A percentile compares a stretch with the other conserved stretches of the same genome.
These are phyloP conservation scores for Hyperopisus bebe DNA, from an alignment of 2,113 vertebrate species.

Conservation along the genomic window DNA sequence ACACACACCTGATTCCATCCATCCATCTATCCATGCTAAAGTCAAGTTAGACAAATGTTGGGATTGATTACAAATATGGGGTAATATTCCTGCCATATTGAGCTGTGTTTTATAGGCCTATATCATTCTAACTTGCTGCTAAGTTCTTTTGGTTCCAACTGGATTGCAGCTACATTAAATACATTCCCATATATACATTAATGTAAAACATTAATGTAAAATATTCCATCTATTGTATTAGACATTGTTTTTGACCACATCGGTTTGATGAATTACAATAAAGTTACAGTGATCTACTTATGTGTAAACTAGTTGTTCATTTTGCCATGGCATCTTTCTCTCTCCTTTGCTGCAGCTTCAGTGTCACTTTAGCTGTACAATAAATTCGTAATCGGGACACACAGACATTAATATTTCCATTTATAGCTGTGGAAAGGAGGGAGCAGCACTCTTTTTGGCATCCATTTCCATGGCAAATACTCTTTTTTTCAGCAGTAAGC, in stretches of 20 bases:
- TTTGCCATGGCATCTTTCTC: no score
- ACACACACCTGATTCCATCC: neutral
- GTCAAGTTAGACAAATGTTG: neutral
- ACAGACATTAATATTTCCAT: no score
- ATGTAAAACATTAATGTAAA: neutral
- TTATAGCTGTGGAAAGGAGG: no score
- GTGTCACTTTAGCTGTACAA: no score
- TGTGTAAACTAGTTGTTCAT: no score
- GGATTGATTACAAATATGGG: neutral
- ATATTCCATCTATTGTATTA: neutral
- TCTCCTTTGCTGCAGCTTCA: no score
- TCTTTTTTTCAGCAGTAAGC: neutral
- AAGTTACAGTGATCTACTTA: no score
- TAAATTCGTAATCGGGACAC: no score
- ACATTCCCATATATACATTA: neutral
- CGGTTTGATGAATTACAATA: no score
- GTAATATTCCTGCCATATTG: neutral
- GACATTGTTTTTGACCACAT: no score
- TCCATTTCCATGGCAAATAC: neutral
- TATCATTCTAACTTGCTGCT: neutral
- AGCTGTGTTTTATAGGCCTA: neutral
- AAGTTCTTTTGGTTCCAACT: neutral
- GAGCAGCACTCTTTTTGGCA: no score
- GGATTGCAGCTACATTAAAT: neutral
- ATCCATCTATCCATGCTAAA: neutral